Conservation (phyloP, 2,797 vertebrate species). For the Aeoliscus strigatus region DNA sequence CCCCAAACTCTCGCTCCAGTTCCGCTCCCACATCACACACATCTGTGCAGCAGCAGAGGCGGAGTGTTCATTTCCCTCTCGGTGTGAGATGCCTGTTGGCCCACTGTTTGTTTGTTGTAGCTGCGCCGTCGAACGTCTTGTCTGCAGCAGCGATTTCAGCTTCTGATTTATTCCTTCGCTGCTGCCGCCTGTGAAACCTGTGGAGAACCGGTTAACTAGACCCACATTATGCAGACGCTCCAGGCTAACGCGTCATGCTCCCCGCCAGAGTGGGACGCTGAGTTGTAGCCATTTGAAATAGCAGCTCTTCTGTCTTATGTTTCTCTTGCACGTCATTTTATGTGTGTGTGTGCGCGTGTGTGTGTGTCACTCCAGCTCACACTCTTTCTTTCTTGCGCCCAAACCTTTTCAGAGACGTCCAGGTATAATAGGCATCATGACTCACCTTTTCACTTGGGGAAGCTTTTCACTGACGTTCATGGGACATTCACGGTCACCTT, state of each 20-base stretch:
- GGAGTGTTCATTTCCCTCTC: slow-evolving; percentile 18
- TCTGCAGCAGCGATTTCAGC: slow-evolving; percentile 10
- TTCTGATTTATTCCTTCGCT: slow-evolving; percentile 35
- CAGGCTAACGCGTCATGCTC: slow-evolving; percentile 10
- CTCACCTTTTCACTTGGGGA: slow-evolving; percentile 29
- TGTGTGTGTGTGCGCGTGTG: neutral
- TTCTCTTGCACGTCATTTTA: slow-evolving; percentile 2
- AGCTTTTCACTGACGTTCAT: slow-evolving; percentile 22
- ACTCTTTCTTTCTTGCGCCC: too few species aligned
- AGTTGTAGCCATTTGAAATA: slow-evolving; percentile 2
- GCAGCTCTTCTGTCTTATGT: neutral
- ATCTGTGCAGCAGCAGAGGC: neutral
- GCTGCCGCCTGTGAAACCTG: slow-evolving; percentile 34
- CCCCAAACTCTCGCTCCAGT: too few species aligned
- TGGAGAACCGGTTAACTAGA: slow-evolving; percentile 42
- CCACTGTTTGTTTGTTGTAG: slow-evolving; percentile 10
- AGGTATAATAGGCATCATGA: slow-evolving; percentile 20
- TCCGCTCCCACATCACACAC: neutral
- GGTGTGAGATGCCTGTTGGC: slow-evolving; percentile 26
- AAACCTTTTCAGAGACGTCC: too few species aligned
- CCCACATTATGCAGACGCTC: slow-evolving; percentile 41
- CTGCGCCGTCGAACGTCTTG: slow-evolving; percentile 32
- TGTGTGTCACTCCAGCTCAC: neutral
- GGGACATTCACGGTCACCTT: slow-evolving; percentile 29
- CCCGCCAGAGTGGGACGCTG: slow-evolving; percentile 6